Percentiles rank a stretch among this genome's conserved stretches.
Evolutionary conservation across 1,140 invertebrate genomes (phyloP).

Genomic region (Aphelinus atriplicis): DNA sequence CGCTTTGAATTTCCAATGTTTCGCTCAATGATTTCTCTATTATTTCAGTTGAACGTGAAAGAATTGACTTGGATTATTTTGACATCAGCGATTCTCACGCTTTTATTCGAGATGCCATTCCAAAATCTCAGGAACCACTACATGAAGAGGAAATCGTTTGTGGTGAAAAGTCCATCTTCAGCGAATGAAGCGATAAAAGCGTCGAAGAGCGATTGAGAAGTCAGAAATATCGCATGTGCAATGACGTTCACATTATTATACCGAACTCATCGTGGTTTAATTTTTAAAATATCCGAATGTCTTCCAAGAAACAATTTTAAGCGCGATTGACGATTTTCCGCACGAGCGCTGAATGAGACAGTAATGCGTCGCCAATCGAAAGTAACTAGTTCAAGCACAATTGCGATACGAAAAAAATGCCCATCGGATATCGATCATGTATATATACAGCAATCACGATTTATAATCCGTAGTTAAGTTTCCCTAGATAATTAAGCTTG

Average conservation of each 20-base stretch:
- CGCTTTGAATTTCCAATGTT: no score
- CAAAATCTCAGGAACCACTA: conserved; percentile 72
- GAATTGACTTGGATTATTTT: conserved; percentile 69
- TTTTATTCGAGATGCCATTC: conserved; percentile 75
- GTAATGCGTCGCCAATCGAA: no score
- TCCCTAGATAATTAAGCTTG: no score
- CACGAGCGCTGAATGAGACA: no score
- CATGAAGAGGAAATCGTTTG: conserved; percentile 45
- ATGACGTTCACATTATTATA: background rate
- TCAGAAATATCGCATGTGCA: conserved; percentile 12
- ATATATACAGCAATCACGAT: no score
- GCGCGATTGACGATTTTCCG: no score
- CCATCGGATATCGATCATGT: no score
- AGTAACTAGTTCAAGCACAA: no score
- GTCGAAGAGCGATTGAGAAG: conserved; percentile 50
- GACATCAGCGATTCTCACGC: conserved; percentile 70
- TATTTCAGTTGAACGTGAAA: conserved; percentile 68
- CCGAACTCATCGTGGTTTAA: background rate
- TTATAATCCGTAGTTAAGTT: no score
- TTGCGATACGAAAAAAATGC: no score
- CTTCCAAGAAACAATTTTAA: background rate
- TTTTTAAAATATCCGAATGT: conserved; percentile 13
- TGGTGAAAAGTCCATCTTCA: background rate
- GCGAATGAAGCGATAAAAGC: conserved; percentile 37
- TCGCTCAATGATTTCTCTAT: conserved; percentile 24